These are phyloP conservation scores for Drosophila azteca DNA, from an alignment of 1,140 invertebrate genomes.

Conservation along the genomic window DNA sequence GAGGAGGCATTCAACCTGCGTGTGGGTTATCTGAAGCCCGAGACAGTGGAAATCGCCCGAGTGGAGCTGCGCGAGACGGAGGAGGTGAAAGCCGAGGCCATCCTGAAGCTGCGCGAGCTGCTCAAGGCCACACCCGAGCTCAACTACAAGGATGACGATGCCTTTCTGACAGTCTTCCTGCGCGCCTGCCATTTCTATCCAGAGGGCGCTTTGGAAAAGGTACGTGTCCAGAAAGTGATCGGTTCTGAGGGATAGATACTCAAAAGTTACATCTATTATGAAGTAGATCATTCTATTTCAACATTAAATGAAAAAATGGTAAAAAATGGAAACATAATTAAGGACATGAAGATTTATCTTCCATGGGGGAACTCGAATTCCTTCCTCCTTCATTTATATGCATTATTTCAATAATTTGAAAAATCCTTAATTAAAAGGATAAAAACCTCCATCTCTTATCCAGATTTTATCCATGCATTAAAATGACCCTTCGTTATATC, in stretches of 20 bases:
- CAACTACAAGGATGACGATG: slow-evolving; percentile 88
- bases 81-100: slow-evolving; percentile 86
- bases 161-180: slow-evolving; percentile 89
- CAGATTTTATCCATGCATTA: no score
- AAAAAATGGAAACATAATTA: no score
- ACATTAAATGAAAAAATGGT: no score
- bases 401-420: no score
- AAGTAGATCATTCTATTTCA: neutral
- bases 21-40: slow-evolving; percentile 74
- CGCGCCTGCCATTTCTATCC: slow-evolving; percentile 92
- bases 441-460: no score
- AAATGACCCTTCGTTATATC: no score
- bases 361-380: no score
- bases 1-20: slow-evolving; percentile 81
- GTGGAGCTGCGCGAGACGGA: slow-evolving; percentile 89
- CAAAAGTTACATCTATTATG: no score
- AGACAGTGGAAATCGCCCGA: slow-evolving; percentile 86
- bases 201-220: slow-evolving; percentile 89
- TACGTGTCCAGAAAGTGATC: slow-evolving; percentile 83
- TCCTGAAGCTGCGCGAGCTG: slow-evolving; percentile 86
- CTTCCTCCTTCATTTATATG: no score
- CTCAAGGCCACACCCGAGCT: slow-evolving; percentile 87
- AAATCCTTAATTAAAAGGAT: no score
- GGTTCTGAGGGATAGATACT: neutral
- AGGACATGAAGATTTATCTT: no score